Base-by-base conservation (phyloP, 2,113 vertebrate species). In the Gambusia affinis region DNA sequence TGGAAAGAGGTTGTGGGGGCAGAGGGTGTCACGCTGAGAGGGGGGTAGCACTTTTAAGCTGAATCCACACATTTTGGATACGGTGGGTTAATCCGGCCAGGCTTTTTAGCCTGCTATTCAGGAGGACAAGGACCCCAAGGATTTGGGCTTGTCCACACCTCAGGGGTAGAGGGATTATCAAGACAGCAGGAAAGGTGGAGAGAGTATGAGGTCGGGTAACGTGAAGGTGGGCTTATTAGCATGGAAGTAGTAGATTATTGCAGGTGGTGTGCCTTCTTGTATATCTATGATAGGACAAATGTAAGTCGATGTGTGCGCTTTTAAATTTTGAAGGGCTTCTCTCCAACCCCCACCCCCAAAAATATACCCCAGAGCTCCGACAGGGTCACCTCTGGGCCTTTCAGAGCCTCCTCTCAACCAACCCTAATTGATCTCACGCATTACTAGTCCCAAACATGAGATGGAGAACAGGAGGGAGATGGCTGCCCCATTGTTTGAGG, bases 41-140 rank as follows among this genome's bases (percentile, higher is more conserved):
- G 84, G 84, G 17, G 85, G 80, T 75, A 73, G 81, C 78, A 85
- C 79, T 90, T 92, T 93, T 91, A 92, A 92, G 90, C 92, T 91
- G 92, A 94, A 92, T 93, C 93, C 88, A 94, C 89, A 93, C 92
- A 91, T 94, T 93, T 91, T 89, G 88, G 89, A 88, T 86, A 85
- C 67, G 28, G 85, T 67, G 82, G 82, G 71, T 75, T 94, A 94
- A 95, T 94, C 92, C 89, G 72, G 84, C 82, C 80, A 80, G 91
- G 91, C 91, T 85, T 92, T 92, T 94, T 91, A 90, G 88, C 89
- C 91, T 51, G 75, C 91, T 89, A 93, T 93, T 92, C 86, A 92
- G 80, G 74, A 89, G 76, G 90, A 93, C 91, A 91, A 91, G 90
- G 87, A 93, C 88, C 85, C 88, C 80, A 60, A 90, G 90, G 91